Evolutionary conservation across 2,888 invertebrate genomes (phyloP).

Genomic region (Napeogenes sylphis): DNA sequence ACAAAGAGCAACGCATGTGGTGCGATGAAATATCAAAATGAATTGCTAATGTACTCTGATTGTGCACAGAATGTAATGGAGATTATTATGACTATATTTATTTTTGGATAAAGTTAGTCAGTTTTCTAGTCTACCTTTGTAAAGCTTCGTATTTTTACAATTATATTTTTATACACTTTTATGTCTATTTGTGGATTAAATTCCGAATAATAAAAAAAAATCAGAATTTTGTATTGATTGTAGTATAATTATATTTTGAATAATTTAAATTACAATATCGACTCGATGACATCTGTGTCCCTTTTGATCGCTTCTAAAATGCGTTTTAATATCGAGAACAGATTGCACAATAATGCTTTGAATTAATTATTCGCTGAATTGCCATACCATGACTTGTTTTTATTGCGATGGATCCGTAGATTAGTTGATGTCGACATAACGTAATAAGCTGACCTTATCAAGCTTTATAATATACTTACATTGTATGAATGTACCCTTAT

Average conservation of each 20-base stretch:
- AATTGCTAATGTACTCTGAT: constrained; percentile 62
- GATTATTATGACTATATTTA: neutral
- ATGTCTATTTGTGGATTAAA: no score
- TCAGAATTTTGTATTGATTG: no score
- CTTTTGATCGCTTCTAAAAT: constrained; percentile 39
- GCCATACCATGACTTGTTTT: constrained; percentile 49
- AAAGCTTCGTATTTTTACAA: no score
- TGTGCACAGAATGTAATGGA: constrained; percentile 36
- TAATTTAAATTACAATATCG: constrained; percentile 12
- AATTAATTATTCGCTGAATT: constrained; percentile 63
- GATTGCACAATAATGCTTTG: constrained; percentile 60
- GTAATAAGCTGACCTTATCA: neutral
- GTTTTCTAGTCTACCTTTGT: neutral
- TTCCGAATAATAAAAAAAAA: no score
- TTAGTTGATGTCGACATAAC: constrained; percentile 35
- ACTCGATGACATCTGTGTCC: constrained; percentile 35
- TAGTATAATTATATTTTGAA: neutral
- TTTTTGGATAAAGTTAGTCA: neutral
- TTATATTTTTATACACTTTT: no score
- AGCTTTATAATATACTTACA: neutral
- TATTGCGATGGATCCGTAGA: constrained; percentile 40
- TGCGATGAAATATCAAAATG: constrained; percentile 71
- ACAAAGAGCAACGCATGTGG: constrained; percentile 51
- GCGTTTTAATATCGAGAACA: constrained; percentile 60
- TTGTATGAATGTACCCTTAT: neutral